Conservation (phyloP, 2,797 vertebrate genomes). For the Platyrinchus mystaceus region DNA sequence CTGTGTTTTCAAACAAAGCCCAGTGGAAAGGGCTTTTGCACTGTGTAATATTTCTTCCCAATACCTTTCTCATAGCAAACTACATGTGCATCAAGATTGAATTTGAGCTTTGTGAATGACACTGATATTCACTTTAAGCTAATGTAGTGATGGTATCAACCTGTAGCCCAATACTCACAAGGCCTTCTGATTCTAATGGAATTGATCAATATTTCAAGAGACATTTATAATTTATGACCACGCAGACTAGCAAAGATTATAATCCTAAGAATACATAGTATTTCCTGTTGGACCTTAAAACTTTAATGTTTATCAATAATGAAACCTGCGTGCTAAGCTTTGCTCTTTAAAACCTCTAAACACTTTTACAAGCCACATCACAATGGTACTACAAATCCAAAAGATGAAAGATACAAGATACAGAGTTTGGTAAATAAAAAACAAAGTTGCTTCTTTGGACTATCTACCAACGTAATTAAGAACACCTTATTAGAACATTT, state of each 20-base stretch:
- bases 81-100: slow-evolving; percentile 9
- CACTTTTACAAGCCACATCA: neutral
- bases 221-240: slow-evolving; percentile 63
- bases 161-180: slow-evolving; percentile 62
- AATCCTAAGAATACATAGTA: slow-evolving; percentile 25
- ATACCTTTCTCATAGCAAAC: neutral
- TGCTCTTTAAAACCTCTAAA: neutral
- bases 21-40: neutral
- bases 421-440: neutral
- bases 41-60: neutral
- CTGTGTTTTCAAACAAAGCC: neutral
- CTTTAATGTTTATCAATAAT: slow-evolving; percentile 43
- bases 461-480: neutral
- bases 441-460: neutral
- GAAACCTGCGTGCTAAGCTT: neutral
- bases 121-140: slow-evolving; percentile 53
- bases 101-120: slow-evolving; percentile 68
- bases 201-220: slow-evolving; percentile 82
- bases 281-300: slow-evolving; percentile 25
- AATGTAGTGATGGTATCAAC: slow-evolving; percentile 55
- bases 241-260: slow-evolving; percentile 46
- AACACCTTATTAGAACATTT: neutral
- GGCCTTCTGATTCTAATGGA: slow-evolving; percentile 70
- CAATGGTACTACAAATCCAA: neutral
- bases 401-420: neutral